Percentiles rank a stretch among this genome's conserved stretches.
phyloP scores from a whole-genome alignment of 1,140 invertebrate species.

The Octopus sinensis region DNA sequence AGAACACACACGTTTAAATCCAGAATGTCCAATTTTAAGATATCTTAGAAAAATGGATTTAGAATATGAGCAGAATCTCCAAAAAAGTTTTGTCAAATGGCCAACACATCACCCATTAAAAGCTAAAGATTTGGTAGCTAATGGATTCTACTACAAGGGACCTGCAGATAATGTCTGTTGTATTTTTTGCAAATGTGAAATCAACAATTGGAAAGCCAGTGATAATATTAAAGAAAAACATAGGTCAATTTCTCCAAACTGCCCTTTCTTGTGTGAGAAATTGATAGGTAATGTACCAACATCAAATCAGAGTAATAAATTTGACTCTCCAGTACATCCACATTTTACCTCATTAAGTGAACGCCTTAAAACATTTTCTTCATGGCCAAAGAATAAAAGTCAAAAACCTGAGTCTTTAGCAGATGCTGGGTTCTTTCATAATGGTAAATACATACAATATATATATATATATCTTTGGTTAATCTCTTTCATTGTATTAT shows the following conservation, averaged over 20 bases:
- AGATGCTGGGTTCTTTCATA: constrained; percentile 86
- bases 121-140: constrained; percentile 72
- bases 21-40: constrained; percentile 63
- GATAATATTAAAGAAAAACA: constrained; percentile 76
- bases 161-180: constrained; percentile 70
- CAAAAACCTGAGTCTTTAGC: constrained; percentile 75
- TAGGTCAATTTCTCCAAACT: constrained; percentile 66
- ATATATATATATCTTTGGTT: too few species aligned
- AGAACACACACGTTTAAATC: constrained; percentile 70
- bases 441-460: constrained; percentile 61
- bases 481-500: too few species aligned
- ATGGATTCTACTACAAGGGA: constrained; percentile 73
- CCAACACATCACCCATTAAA: constrained; percentile 67
- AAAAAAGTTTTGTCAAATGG: constrained; percentile 65
- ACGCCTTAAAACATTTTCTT: constrained; percentile 69
- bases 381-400: constrained; percentile 50
- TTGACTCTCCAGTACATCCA: constrained; percentile 32
- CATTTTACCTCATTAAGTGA: constrained; percentile 63
- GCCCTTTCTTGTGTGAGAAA: constrained; percentile 69
- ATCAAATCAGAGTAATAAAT: constrained; percentile 13
- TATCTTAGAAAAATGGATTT: constrained; percentile 5
- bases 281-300: constrained; percentile 39
- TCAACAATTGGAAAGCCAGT: constrained; percentile 70
- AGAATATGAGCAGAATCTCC: constrained; percentile 39
- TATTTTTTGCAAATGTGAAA: constrained; percentile 74